Conservation (phyloP, 2,113 vertebrate species). For the Eira barbara region DNA sequence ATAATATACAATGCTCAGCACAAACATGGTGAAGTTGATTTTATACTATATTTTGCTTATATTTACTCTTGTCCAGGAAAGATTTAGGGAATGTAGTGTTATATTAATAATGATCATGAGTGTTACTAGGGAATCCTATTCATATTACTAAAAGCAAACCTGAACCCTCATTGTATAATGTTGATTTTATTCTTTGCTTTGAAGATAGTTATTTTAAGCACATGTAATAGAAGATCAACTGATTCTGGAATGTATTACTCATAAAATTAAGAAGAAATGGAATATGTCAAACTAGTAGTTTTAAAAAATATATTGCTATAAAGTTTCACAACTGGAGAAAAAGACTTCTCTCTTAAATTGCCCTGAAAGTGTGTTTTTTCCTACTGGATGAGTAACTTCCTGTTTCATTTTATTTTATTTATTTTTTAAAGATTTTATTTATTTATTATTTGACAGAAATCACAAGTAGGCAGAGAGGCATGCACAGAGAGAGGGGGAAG, state of each 20-base stretch:
- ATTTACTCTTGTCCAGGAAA: background rate
- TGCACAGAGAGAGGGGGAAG: too few relatives aligned
- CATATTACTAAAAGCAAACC: background rate
- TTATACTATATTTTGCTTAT: background rate
- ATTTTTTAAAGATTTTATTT: too few relatives aligned
- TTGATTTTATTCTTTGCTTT: background rate
- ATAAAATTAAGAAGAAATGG: conserved; percentile 8
- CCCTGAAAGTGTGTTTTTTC: background rate
- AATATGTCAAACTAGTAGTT: background rate
- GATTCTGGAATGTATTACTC: background rate
- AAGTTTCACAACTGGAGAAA: background rate
- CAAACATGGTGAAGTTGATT: background rate
- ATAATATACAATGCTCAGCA: background rate
- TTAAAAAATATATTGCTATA: background rate
- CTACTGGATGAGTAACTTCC: background rate
- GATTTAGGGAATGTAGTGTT: background rate
- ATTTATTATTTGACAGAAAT: too few relatives aligned
- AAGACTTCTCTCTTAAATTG: background rate
- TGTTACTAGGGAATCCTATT: background rate
- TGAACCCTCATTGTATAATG: background rate
- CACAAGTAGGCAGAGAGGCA: too few relatives aligned
- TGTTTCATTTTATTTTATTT: background rate
- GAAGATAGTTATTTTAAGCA: conserved; percentile 32
- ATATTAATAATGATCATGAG: background rate
- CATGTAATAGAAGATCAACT: background rate